phyloP scores from a whole-genome alignment of 2,113 vertebrate genomes.

The Ceyx cyanopectus region DNA sequence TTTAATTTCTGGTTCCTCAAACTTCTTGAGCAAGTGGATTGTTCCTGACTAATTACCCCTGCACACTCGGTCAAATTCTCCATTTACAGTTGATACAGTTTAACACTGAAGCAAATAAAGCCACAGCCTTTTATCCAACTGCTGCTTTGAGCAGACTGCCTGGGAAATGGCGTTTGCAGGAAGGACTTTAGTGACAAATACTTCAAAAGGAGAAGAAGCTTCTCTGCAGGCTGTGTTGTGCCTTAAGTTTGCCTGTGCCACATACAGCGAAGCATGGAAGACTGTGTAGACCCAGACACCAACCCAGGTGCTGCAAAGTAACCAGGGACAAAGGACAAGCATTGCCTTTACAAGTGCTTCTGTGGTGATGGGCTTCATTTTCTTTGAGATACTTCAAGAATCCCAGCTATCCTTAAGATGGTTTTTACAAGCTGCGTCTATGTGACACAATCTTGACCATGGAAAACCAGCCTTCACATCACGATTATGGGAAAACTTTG shows the following conservation, averaged over 20 bases:
- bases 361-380: background rate
- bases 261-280: background rate
- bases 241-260: background rate
- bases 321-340: background rate
- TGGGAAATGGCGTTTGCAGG: background rate
- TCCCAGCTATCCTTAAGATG: background rate
- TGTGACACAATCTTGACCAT: background rate
- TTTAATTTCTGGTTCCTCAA: slow-evolving; percentile 52
- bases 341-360: background rate
- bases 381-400: background rate
- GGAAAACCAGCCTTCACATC: background rate
- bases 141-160: background rate
- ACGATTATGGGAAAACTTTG: background rate
- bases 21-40: background rate
- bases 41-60: background rate
- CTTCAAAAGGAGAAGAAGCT: background rate
- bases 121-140: background rate
- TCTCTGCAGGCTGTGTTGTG: background rate
- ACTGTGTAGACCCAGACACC: background rate
- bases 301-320: background rate
- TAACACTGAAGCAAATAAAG: background rate
- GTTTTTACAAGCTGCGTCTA: background rate
- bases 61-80: background rate
- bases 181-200: background rate
- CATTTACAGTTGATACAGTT: background rate